These are phyloP conservation scores for Hemicrepidius hirtus DNA, from an alignment of 2,888 invertebrate species.

Conservation along the genomic window DNA sequence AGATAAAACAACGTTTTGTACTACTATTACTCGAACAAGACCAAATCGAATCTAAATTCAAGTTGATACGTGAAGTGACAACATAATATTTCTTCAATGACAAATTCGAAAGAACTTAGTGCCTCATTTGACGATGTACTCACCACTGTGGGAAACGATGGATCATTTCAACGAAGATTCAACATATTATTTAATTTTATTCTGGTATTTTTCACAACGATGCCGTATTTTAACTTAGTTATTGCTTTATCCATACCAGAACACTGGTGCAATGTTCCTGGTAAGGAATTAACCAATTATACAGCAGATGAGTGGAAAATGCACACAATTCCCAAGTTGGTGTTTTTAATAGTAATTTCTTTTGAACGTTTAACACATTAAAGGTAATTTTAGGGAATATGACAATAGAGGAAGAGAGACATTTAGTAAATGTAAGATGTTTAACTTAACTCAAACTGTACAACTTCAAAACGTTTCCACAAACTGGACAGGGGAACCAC, in stretches of 20 bases:
- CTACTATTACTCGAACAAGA: too few species aligned
- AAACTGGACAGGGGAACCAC: not conserved
- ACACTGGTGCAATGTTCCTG: conserved; percentile 77
- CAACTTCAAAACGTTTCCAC: not conserved
- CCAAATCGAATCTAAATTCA: not conserved
- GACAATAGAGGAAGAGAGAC: conserved; percentile 22
- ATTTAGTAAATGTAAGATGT: conserved; percentile 73
- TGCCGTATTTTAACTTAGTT: conserved; percentile 75
- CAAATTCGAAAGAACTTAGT: not conserved
- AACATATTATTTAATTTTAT: conserved; percentile 71
- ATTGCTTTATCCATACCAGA: conserved; percentile 75
- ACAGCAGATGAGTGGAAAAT: conserved; percentile 73
- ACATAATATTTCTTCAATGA: not conserved
- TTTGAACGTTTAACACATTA: not conserved
- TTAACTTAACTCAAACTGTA: conserved; percentile 62
- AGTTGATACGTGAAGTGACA: not conserved
- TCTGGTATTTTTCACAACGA: conserved; percentile 70
- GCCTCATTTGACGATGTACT: conserved; percentile 73
- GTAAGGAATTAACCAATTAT: conserved; percentile 71
- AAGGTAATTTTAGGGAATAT: conserved; percentile 13
- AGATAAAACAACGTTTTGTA: not conserved
- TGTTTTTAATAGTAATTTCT: conserved; percentile 29
- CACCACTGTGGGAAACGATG: conserved; percentile 73
- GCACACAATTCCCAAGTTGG: conserved; percentile 74
- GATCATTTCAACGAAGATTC: conserved; percentile 73